phyloP scores from a whole-genome alignment of 2,888 invertebrate species.

The Zaprionus obscuricornis region DNA sequence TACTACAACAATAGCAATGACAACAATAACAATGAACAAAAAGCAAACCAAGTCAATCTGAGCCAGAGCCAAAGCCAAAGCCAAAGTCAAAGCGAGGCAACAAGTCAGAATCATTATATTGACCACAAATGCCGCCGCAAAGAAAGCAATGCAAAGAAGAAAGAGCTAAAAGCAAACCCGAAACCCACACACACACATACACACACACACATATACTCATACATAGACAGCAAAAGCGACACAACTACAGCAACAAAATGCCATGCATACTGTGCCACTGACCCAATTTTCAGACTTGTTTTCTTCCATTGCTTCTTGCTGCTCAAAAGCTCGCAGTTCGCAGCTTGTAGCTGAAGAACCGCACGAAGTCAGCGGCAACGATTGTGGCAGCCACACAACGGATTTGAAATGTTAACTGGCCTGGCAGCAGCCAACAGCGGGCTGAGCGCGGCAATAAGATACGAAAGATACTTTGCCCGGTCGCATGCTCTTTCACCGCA shows the following conservation, averaged over 20 bases:
- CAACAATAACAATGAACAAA: conserved; percentile 20
- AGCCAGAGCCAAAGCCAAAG: conserved; percentile 29
- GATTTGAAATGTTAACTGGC: conserved; percentile 67
- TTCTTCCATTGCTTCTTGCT: conserved; percentile 43
- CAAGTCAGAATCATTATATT: conserved; percentile 75
- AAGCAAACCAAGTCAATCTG: conserved; percentile 29
- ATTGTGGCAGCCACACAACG: conserved; percentile 55
- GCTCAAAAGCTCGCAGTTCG: not conserved
- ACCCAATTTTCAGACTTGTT: conserved; percentile 75
- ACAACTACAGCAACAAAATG: conserved; percentile 48
- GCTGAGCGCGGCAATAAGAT: conserved; percentile 51
- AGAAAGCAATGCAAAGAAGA: conserved; percentile 68
- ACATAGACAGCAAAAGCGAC: conserved; percentile 31
- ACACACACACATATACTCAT: conserved; percentile 22
- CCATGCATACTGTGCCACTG: conserved; percentile 77
- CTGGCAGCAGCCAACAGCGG: conserved; percentile 18
- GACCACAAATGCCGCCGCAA: conserved; percentile 75
- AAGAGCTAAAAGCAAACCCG: conserved; percentile 52
- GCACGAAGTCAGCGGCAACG: conserved; percentile 40
- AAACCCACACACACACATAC: conserved; percentile 37
- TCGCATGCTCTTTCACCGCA: conserved; percentile 72
- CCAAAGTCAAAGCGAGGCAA: conserved; percentile 39
- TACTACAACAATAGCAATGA: too few species aligned
- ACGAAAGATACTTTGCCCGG: conserved; percentile 63
- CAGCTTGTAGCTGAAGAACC: conserved; percentile 44